Conservation (phyloP, 2,113 vertebrate genomes). For the Mandrillus leucophaeus region DNA sequence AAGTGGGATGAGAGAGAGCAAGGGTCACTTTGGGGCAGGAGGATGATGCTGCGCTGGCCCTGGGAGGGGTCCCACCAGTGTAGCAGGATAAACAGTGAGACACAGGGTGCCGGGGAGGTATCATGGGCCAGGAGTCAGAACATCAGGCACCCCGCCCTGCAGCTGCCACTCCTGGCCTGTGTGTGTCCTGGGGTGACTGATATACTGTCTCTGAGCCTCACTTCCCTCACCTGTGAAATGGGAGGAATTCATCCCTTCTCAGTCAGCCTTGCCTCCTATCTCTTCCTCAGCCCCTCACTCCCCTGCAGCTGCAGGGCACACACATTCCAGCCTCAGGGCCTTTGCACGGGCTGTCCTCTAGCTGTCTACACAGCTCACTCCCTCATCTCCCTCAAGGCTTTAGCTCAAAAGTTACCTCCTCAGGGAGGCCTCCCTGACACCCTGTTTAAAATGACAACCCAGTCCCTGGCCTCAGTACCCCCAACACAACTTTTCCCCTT, state of each 20-base stretch:
- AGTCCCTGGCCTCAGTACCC: background rate
- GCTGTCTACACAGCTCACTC: background rate
- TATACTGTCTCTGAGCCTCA: background rate
- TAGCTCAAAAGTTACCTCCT: background rate
- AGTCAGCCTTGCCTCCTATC: background rate
- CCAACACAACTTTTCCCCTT: background rate
- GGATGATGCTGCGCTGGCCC: background rate
- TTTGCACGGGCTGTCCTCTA: background rate
- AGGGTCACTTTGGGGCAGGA: background rate
- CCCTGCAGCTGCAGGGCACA: background rate
- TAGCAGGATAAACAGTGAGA: background rate
- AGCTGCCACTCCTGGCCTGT: background rate
- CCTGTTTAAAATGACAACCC: background rate
- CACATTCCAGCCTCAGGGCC: background rate
- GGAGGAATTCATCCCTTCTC: background rate
- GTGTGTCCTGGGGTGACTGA: background rate
- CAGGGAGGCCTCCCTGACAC: background rate
- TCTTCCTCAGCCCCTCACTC: background rate
- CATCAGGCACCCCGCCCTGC: too few relatives aligned
- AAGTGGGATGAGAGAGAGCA: background rate
- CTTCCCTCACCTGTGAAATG: background rate
- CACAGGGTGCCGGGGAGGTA: background rate
- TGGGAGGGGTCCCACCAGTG: background rate
- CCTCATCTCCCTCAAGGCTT: background rate
- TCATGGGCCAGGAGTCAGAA: background rate